These are phyloP conservation scores for Cuniculus paca DNA, from an alignment of 2,797 vertebrate genomes.

Conservation along the genomic window DNA sequence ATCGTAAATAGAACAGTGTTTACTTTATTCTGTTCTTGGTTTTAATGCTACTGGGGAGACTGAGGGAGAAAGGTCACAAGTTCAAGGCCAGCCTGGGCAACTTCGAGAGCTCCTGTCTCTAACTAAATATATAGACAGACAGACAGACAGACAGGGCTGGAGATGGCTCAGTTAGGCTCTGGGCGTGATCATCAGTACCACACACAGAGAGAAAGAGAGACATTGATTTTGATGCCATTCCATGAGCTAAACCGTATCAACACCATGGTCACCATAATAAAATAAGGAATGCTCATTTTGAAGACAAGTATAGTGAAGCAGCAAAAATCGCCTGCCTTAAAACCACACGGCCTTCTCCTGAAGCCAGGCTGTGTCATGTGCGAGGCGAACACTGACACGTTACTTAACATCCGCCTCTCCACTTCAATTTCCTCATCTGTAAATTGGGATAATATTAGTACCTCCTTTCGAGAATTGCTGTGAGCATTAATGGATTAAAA, in stretches of 20 bases:
- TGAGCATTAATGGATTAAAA: neutral
- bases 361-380: neutral
- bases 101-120: neutral
- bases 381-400: neutral
- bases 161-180: neutral
- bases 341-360: neutral
- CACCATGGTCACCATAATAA: neutral
- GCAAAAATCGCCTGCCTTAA: conserved; percentile 27
- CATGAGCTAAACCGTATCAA: neutral
- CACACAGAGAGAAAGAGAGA: neutral
- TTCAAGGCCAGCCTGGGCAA: neutral
- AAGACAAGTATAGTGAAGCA: neutral
- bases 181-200: neutral
- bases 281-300: conserved; percentile 2
- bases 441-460: conserved; percentile 25
- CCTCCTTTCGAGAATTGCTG: neutral
- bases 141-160: neutral
- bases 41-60: neutral
- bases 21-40: neutral
- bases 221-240: neutral
- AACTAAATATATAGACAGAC: neutral
- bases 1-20: conserved; percentile 39
- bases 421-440: neutral
- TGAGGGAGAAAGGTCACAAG: neutral
- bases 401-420: neutral